Evolutionary conservation across 30 jellyfish, hydroid and myxozoan species (phyloP), one percentile per base, ranked within the genome.

Genomic region (Chironex yamaguchii): DNA sequence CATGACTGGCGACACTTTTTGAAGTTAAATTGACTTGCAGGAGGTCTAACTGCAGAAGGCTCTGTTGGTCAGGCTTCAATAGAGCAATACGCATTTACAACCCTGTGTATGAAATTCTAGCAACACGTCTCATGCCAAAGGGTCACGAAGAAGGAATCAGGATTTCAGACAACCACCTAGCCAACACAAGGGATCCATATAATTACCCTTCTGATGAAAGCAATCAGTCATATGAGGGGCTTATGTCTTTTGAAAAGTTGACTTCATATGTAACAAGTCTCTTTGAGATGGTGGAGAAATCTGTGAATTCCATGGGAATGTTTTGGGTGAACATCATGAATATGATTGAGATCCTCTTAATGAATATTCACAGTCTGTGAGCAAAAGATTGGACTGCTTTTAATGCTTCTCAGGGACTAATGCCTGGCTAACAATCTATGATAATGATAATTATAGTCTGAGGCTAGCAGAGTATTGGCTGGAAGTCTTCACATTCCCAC

Each of bases 381-480:
- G 24, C 84, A 17, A 32, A 79, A 32, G 49, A 79, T 33, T 79
- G 90, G 90, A 65, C 32, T 51, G 90, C 31, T 58, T 79, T 62
- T 48, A 31, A 62, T 31, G 27, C 12, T 79, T 64, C 90, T 32
- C 90, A 58, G 72, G 42, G 90, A 63, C 28, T 49, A 79, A 79
- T 79, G 84, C 90, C 31, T 79, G 90, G 84, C 62, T 79, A 78
- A 64, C 26, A 79, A 65, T 79, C 36, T 79, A 42, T 42, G 58
- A 42, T 42, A 42, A 42, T 6, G 58, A 42, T 42, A 42, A 42
- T 6, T 42, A 6, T 42, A 42, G 58, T 42, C 17, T 42, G 58
- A 6, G 58, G 58, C 58, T 6, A 42, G 17, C 13, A 9, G 9
- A 42, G 58, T 42, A 42, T 42, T 42, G 9, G 9, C 13, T 42